These are phyloP conservation scores for Andrena bicolor DNA, from an alignment of 2,888 invertebrate species.

Conservation along the genomic window DNA sequence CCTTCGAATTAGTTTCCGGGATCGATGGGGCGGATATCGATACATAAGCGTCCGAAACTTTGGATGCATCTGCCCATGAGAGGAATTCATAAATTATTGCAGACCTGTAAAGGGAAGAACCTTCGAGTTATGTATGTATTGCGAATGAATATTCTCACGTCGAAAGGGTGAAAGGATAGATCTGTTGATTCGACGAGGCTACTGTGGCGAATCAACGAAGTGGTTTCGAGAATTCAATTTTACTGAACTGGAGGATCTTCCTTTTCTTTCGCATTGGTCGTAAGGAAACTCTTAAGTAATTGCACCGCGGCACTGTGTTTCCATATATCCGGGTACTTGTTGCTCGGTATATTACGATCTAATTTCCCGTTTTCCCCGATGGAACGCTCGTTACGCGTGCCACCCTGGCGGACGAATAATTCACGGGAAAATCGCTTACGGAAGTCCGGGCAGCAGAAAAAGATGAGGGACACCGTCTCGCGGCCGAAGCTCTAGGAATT, in stretches of 20 bases:
- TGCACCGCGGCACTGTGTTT: neutral
- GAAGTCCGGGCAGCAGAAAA: constrained; percentile 4
- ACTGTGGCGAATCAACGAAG: no score
- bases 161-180: no score
- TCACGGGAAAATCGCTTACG: constrained; percentile 14
- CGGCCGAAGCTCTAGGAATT: constrained; percentile 14
- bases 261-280: neutral
- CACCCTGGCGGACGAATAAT: constrained; percentile 5
- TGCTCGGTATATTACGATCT: constrained; percentile 23
- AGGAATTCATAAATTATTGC: neutral
- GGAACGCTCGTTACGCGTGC: constrained; percentile 1
- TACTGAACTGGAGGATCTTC: no score
- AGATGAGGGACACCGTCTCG: neutral
- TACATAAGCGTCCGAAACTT: neutral
- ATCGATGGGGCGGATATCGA: constrained; percentile 31
- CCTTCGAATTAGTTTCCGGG: constrained; percentile 71
- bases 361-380: constrained; percentile 26
- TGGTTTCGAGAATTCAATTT: no score
- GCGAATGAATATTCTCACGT: no score
- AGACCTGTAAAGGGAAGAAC: no score
- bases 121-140: no score
- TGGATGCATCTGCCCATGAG: neutral
- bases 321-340: constrained; percentile 29
- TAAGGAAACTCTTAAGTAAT: constrained; percentile 16
- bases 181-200: no score